Base-by-base conservation (phyloP, 2,888 invertebrate genomes). In the Steromphala cineraria region DNA sequence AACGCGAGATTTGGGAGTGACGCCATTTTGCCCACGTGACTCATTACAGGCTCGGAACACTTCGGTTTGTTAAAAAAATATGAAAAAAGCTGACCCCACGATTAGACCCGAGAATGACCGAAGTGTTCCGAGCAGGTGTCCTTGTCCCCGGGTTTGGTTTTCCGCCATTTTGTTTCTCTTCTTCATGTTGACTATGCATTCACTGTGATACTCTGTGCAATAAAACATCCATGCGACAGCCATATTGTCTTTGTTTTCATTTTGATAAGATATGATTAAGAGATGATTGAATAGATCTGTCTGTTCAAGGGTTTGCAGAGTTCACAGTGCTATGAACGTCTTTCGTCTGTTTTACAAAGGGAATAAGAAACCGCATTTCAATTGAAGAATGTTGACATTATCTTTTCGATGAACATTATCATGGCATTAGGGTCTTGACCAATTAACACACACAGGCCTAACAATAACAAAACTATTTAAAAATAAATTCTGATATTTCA, bases 191-290 rank as follows among this genome's bases (percentile, higher is more conserved):
- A 62, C 62, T 62, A 62, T 62, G 62, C 62, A 62, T 62, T 62
- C 62, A 24, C 62, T 62, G 62, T 62, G 62, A 62, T 62, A 62
- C 24, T 62, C 62, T 62, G 24, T 62, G 62, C 62, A 62, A 62
- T 62, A 62, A 62, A 62, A n/a, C 28, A 62, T 24, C 62, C 24
- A 28, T 21, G 62, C 62, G 28, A 62, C 62, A 62, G 28, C 24
- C 28, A 0, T 24, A 21, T 5, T 2, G 75, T 8, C n/a, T 46
- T 46, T 46, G 46, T 46, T 46, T 4, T 46, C 1, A 10, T 5
- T 46, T 4, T 46, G 46, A 13, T 46, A n/a, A n/a, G n/a, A n/a
- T 10, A 10, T 46, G 46, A 46, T 10, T 46, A 13, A 46, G 7
- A 46, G 5, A 13, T 36, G 2, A 36, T 36, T 36, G 36, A 36